Base-by-base conservation (phyloP, 2,888 invertebrate genomes). In the Nemotelus nigrinus region DNA sequence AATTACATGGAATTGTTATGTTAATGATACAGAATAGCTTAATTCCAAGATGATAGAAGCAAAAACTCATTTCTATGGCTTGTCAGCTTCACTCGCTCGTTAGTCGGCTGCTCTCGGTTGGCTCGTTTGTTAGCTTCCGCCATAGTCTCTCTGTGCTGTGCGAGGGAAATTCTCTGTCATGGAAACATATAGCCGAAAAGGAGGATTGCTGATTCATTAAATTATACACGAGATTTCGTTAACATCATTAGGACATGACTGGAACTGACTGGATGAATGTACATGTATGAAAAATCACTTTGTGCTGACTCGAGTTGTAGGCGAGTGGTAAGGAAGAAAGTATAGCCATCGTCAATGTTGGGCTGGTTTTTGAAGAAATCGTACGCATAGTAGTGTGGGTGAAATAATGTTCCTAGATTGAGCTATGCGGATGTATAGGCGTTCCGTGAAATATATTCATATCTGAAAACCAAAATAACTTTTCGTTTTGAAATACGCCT, bases 191-290 rank as follows among this genome's bases (percentile, higher is more conserved):
- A 25, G 25, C 25, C 53, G 44, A 68, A 68, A 68, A 68, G 8
- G 68, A 68, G 48, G 50, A 68, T 44, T 68, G 68, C 68, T 68
- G 68, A 68, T 68, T 68, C 68, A 68, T 68, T 68, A 68, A 68
- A 68, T 68, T 68, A 68, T 68, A 68, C 68, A 68, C 68, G 3
- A 68, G 68, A 68, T 68, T 68, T 68, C 68, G 68, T 68, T 65
- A 68, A 68, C 68, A 68, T 68, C 68, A 68, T 68, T 68, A 68
- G 68, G 68, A 68, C 68, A 68, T 68, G 68, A 48, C 68, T 68
- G 68, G 41, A 68, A 68, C 68, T 68, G 68, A 68, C 68, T 48
- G 68, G 6, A 53, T 53, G 1, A 53, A 53, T 43, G 43, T 63
- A 43, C 8, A 63, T 63, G 63, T 63, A 53, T 53, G 53, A 8